Base-by-base conservation (phyloP, 53 echinoderm and acorn worm genomes). In the Pentamera pediparva region DNA sequence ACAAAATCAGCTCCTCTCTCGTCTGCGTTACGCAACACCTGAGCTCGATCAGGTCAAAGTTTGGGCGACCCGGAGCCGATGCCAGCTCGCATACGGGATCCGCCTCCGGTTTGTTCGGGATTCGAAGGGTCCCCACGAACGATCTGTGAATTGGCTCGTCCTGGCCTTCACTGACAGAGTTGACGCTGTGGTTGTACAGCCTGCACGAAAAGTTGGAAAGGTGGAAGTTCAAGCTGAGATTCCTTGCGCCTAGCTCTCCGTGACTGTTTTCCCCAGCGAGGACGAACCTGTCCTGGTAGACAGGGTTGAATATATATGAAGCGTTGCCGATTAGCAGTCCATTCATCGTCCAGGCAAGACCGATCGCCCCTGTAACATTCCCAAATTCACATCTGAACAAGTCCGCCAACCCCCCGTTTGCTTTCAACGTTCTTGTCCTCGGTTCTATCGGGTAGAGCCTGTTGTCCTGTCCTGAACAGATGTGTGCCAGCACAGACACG, bases 1-100 rank as follows among this genome's bases (percentile, higher is more conserved):
- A 53, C 32, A 72, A 33, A 0, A 18, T 48, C 24, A 72, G 35
- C 33, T 52, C 32, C 34, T 51, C 52, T 2, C 36, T 48, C 5
- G 73, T 72, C 15, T 35, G 55, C 18, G 51, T 19, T 13, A 54
- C 73, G 35, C 73, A 72, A 72, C 73, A 72, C 6, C 35, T 34
- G 27, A 54, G 33, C 36, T 72, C 55, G 32, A 72, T 72, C 13
- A 72, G 39, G 6, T 36, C 41, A 30, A 43, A 30, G 6, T 53
- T 35, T 13, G 12, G 8, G 21, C 51, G 18, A 4, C 37, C 22
- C 38, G 32, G 2, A 1, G 20, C 54, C 21, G 54, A 24, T 7
- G n/a, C 54, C 54, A 72, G 4, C 49, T 33, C 18, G 54, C 73
- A 72, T 5, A 11, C 18, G 31, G 73, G 73, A 13, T 72, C 73